Base-by-base conservation (phyloP, 2,797 vertebrate genomes). In the Apodemus agrarius region DNA sequence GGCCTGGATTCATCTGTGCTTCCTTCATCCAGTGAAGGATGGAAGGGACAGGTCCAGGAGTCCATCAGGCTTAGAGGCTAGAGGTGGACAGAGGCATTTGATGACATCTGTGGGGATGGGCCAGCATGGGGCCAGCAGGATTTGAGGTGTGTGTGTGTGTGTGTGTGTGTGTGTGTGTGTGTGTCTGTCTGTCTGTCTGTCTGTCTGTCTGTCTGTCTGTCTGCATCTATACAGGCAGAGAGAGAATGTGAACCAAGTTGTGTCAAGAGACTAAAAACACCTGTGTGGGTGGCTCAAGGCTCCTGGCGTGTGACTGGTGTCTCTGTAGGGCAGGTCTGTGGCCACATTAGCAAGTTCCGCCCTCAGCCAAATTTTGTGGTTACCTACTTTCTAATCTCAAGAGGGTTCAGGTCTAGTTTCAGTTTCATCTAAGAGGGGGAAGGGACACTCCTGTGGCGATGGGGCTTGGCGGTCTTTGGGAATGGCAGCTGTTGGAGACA, bases 311-410 rank as follows among this genome's bases (percentile, higher is more conserved):
- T 29, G 57, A 26, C 57, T 65, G 29, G 13, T 24, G 34, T 37
- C 31, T n/a, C 84, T 54, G 46, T 43, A 90, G 97, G 97, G 78
- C 34, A 61, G 59, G 85, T 91, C 98, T 96, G 84, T 40, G 34
- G 90, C 84, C 90, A 29, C 96, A 91, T 74, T 0, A 0, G 95
- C 61, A 22, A 85, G 63, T 21, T 11, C 90, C 52, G 0, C 43
- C 57, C 93, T 92, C 61, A 74, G 83, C 67, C 46, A 75, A 94
- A 79, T 90, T 91, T 96, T 90, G 52, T 79, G 97, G 97, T 97
- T 96, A 65, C 52, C 21, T 72, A 72, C 95, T 57, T 89, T 83
- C 59, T 85, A 2, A 52, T 75, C 59, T 91, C 94, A 95, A 40
- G 21, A 52, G 54, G 90, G 81, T 87, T 90, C 87, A 78, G 92